These are phyloP conservation scores for Calycopis cecrops DNA, from an alignment of 1,140 invertebrate genomes.

Conservation along the genomic window DNA sequence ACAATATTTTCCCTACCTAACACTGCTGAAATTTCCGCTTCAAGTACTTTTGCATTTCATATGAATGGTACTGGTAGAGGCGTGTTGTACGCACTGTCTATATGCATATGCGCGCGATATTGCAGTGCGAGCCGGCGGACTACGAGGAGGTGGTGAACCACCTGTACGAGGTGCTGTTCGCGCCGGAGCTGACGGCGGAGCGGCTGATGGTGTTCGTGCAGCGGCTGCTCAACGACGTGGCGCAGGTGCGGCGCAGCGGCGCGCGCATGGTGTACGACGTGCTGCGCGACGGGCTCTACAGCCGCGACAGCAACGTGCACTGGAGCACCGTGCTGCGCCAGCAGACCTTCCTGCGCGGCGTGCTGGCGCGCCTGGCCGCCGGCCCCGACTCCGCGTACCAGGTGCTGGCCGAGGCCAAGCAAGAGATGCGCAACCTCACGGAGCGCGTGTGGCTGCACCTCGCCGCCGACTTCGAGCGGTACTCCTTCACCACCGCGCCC, in stretches of 20 bases:
- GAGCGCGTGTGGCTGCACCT: constrained; percentile 81
- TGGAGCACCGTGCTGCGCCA: constrained; percentile 83
- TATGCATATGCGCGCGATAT: constrained; percentile 14
- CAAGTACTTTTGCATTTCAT: too few species aligned
- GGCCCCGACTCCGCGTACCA: constrained; percentile 71
- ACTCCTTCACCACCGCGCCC: constrained; percentile 65
- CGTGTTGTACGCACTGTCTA: background rate
- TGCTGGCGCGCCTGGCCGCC: constrained; percentile 77
- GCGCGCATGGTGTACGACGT: constrained; percentile 59
- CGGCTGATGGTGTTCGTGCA: constrained; percentile 84
- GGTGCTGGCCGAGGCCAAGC: constrained; percentile 78
- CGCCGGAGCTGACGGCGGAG: constrained; percentile 82
- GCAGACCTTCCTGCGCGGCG: constrained; percentile 83
- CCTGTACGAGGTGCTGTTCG: constrained; percentile 84
- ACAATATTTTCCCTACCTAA: too few species aligned
- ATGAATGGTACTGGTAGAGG: too few species aligned
- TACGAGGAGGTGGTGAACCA: constrained; percentile 86
- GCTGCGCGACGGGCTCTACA: constrained; percentile 53
- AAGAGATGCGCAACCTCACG: constrained; percentile 78
- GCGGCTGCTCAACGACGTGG: constrained; percentile 86
- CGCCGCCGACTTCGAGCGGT: constrained; percentile 80
- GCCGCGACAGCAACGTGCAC: constrained; percentile 84
- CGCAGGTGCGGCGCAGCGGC: constrained; percentile 69
- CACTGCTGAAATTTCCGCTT: too few species aligned
- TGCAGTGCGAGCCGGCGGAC: constrained; percentile 84